Conservation (phyloP, 37 sponge, comb jelly and placozoan genomes). For the Hexactinellida sp. region DNA sequence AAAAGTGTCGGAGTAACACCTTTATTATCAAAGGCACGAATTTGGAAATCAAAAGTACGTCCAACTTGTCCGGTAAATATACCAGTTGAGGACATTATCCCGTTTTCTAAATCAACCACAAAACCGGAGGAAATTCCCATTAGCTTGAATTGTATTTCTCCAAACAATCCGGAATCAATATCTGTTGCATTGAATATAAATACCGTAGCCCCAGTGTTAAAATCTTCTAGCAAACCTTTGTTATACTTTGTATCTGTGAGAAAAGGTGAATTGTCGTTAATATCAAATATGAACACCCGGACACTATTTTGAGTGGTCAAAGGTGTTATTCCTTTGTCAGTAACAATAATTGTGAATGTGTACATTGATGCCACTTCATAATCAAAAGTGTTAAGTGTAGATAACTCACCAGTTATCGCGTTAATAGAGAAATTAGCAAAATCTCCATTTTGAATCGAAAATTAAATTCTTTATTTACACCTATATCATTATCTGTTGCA, state of each 20-base stretch:
- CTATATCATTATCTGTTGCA: conserved; percentile 7
- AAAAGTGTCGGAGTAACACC: background rate
- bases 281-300: background rate
- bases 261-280: background rate
- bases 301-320: background rate
- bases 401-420: background rate
- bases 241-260: background rate
- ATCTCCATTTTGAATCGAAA: too few species aligned
- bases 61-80: background rate
- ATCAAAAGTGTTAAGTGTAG: background rate
- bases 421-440: background rate
- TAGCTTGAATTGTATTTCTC: background rate
- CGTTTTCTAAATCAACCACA: background rate
- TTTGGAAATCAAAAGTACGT: background rate
- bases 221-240: background rate
- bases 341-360: background rate
- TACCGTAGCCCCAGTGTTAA: background rate
- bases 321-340: background rate
- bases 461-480: too few species aligned
- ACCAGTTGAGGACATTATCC: background rate
- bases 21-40: background rate
- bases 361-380: background rate
- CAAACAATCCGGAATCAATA: background rate
- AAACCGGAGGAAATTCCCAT: background rate
- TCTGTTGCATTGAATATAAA: background rate